Evolutionary conservation across 2,113 vertebrate genomes (phyloP), one percentile per base, ranked within the genome.

Genomic region (Todiramphus saurophagus): DNA sequence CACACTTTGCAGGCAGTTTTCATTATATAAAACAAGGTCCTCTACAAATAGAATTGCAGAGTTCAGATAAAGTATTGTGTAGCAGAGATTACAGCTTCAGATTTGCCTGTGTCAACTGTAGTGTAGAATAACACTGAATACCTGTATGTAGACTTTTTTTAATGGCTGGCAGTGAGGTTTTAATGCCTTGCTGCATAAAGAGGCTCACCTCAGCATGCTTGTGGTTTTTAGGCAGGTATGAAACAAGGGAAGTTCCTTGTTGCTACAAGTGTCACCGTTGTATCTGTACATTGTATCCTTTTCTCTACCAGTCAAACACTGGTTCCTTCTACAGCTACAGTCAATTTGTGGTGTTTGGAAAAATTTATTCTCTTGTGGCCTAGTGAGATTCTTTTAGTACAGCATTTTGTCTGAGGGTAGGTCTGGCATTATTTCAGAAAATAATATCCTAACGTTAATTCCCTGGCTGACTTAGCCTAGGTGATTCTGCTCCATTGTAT

Each of bases 11-110:
- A 94, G 56, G 92, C 96, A 93, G 81, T 90, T 94, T 89, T 87
- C 70, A 89, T 92, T 94, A 53, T 79, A 33, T 89, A 73, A 87
- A 95, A 79, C 81, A 90, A 87, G 67, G 87, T 70, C 16, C 31
- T 64, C 77, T 84, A 10, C 74, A 95, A 91, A 92, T 55, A 93
- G 81, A 96, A 89, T 56, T 93, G 92, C 87, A 85, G 91, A 89
- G 81, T 58, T 95, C 53, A 78, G 77, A 35, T 87, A 89, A 83
- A 79, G 14, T 53, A 58, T 2, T 76, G 55, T 87, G 28, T 74
- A 75, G 83, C 70, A 46, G 89, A 93, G 81, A 90, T 93, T 89
- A 76, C n/a, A 89, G 60, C 41, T 82, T 89, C 24, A 64, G 67
- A 55, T 67, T 89, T 88, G 77, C 58, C 73, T 64, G 35, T 79